Base-by-base conservation (phyloP, 2,797 vertebrate genomes). In the Neoniphon sammara region DNA sequence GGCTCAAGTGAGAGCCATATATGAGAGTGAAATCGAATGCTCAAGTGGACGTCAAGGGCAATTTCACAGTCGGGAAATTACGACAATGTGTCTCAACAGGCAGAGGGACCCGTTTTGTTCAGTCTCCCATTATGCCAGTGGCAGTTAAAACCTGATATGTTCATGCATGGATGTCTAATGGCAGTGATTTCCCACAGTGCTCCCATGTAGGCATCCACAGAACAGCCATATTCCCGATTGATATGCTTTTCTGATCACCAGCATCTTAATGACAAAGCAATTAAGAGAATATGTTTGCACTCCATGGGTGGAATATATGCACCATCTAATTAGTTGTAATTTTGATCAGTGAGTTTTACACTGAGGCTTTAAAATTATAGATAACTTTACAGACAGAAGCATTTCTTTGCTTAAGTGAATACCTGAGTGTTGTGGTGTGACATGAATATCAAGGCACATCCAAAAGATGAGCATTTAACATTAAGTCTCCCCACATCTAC, bases 201-300 rank as follows among this genome's bases (percentile, higher is more conserved):
- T 75, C 49, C 61, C 49, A 66, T 60, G 70, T 70, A 60, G 66
- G 82, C 81, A 85, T 78, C 68, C 60, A 69, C 57, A 57, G 58
- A 87, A 77, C 56, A 82, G 71, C 30, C 78, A 70, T 66, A 53
- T 70, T 81, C 71, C 59, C 62, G 78, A 87, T 80, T 65, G 85
- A 87, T 85, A 80, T 84, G 77, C 70, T 85, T 75, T 75, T 87
- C 77, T 80, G 81, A 90, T 89, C 66, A 55, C 71, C 75, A 69
- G 64, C 75, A 86, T 78, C 60, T 79, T 87, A 88, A 92, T 90
- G 79, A 88, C 89, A 81, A 91, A 77, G 78, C 86, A 70, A 88
- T 93, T 91, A 91, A 67, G 66, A 76, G 78, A 85, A 88, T 91
- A 86, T 89, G 85, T 88, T 88, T 86, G 79, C 49, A 73, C 80